These are phyloP conservation scores for Capreolus pygargus DNA, from an alignment of 2,113 vertebrate species.

Conservation along the genomic window DNA sequence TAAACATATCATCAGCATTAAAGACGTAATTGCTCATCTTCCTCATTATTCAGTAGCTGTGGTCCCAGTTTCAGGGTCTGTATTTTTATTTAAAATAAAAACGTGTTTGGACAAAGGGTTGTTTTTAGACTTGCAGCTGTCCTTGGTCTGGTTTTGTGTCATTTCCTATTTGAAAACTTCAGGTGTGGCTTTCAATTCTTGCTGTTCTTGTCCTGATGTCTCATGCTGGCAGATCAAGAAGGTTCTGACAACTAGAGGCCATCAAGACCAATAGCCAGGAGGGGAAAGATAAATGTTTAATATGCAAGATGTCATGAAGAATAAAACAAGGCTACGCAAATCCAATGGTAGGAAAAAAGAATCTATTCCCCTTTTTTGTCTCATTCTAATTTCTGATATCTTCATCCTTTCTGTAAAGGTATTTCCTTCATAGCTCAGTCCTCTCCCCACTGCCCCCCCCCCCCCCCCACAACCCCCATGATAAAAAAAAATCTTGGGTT, in stretches of 20 bases:
- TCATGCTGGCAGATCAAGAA: neutral
- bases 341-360: neutral
- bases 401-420: neutral
- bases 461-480: neutral
- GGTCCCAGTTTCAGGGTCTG: neutral
- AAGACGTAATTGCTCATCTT: neutral
- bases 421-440: neutral
- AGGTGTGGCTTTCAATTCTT: neutral
- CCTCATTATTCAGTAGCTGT: neutral
- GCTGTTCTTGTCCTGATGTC: neutral
- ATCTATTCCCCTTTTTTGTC: neutral
- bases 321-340: neutral
- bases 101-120: neutral
- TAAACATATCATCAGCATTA: neutral
- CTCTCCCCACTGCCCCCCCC: neutral
- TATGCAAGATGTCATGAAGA: neutral
- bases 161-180: conserved; percentile 48
- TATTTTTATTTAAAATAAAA: neutral
- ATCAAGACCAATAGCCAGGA: neutral
- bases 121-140: conserved; percentile 14
- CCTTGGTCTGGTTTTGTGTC: neutral
- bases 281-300: neutral
- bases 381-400: neutral
- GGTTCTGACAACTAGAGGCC: neutral
- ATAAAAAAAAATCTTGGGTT: neutral